Conservation (phyloP, 2,113 vertebrate species). For the Microcebus tavaratra region DNA sequence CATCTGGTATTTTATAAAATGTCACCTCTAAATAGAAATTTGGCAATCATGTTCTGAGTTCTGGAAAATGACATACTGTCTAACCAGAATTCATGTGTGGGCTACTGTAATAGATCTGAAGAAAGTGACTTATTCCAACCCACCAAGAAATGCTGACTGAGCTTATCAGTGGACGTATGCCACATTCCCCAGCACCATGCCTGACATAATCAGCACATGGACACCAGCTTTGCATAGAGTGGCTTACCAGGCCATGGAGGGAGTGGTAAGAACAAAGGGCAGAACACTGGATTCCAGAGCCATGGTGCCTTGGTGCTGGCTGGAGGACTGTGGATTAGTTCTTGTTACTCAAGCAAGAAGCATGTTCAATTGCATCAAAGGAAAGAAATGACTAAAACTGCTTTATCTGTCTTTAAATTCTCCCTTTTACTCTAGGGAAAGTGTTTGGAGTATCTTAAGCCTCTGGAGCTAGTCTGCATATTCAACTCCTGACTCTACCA, state of each 20-base stretch:
- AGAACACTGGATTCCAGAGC: background rate
- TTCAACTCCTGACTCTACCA: background rate
- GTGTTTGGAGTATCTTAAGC: background rate
- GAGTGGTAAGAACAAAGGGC: background rate
- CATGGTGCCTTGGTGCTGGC: background rate
- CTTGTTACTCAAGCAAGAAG: background rate
- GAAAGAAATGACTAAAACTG: background rate
- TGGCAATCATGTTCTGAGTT: constrained; percentile 40
- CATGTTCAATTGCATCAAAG: background rate
- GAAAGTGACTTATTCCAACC: background rate
- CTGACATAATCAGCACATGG: background rate
- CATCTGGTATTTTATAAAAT: constrained; percentile 54
- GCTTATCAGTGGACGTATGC: background rate
- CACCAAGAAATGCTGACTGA: background rate
- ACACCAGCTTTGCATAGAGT: background rate
- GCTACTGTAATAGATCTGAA: background rate
- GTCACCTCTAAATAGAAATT: constrained; percentile 53
- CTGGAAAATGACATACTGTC: constrained; percentile 63
- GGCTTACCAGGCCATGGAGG: background rate
- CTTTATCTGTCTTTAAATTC: background rate
- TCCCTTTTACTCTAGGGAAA: background rate
- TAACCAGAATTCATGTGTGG: constrained; percentile 41
- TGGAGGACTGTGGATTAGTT: background rate
- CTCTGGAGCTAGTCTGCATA: background rate
- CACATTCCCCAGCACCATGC: background rate